Base-by-base conservation (phyloP, 2,888 invertebrate genomes). In the Melieria omissa region DNA sequence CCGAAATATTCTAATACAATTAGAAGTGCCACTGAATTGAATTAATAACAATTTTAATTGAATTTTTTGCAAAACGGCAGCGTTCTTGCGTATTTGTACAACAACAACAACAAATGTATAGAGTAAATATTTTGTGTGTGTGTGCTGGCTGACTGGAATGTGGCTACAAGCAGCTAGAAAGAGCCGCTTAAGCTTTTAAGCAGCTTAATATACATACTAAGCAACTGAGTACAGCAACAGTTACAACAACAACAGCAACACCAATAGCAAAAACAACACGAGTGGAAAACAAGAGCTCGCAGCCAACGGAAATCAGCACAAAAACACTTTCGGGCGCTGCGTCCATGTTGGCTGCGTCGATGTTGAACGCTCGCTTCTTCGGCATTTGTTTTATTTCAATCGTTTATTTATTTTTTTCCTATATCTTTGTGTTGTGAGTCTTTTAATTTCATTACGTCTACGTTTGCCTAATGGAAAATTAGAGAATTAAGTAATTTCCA, bases 41-140 rank as follows among this genome's bases (percentile, higher is more conserved):
- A 60, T 65, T 65, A 62, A 69, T 69, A 63, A 63, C 65, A 68
- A 69, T 65, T 72, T 64, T 65, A 72, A 64, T 72, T 69, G 69
- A 69, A 60, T 70, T 65, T 54, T 65, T 49, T 46, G 55, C 46
- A 58, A 44, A 55, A 42, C 69, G 42, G 29, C 62, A 70, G 52
- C 58, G 60, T 57, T 41, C 45, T 14, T 45, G 9, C 14, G 16
- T 65, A 46, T 2, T 5, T 52, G 57, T 16, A 57, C 57, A 29
- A 14, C 29, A 14, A 57, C 57, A 29, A 14, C 29, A 14, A 57
- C 29, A 29, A 57, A 1, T 57, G 57, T 8, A 47, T 5, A 63
- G 5, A 47, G 29, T 29, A 29, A 29, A 29, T 29, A 29, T 29
- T 29, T 29, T 29, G 29, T 29, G 2, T 29, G 29, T 29, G 29